Percentiles rank a stretch among this genome's conserved stretches.
These are phyloP conservation scores for Rhizomys pruinosus DNA, from an alignment of 2,113 vertebrate genomes.

Conservation along the genomic window DNA sequence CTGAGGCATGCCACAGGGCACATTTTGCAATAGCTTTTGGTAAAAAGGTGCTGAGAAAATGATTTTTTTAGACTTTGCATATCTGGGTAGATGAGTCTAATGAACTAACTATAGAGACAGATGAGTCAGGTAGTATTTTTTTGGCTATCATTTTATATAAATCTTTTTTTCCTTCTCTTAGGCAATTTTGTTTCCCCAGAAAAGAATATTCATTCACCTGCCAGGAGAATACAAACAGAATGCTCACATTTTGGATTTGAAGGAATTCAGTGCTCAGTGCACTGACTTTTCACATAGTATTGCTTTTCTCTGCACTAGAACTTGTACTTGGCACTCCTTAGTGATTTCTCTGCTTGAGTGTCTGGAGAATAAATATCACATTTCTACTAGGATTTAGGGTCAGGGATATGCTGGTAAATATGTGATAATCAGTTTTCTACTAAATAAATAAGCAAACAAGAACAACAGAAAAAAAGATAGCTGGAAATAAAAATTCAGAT, in stretches of 20 bases:
- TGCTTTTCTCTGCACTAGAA: not conserved
- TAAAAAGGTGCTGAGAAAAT: not conserved
- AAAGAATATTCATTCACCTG: not conserved
- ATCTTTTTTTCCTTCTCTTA: not conserved
- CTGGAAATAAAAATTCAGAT: not conserved
- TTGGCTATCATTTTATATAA: not conserved
- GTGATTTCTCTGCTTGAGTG: not conserved
- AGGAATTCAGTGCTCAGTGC: not conserved
- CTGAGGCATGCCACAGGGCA: too few species aligned
- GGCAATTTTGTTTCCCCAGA: conserved; percentile 7
- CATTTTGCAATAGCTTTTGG: not conserved
- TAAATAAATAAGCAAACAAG: not conserved
- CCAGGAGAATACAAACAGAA: not conserved
- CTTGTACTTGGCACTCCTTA: not conserved
- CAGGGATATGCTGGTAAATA: not conserved
- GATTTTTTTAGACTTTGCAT: not conserved
- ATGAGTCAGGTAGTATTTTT: not conserved
- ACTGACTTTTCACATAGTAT: not conserved
- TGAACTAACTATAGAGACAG: not conserved
- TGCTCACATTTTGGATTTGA: not conserved
- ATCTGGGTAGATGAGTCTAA: too few species aligned
- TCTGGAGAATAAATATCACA: not conserved
- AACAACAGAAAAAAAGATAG: not conserved
- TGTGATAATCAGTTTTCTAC: not conserved
- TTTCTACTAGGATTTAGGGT: conserved; percentile 13